Base-by-base conservation (phyloP, 2,888 invertebrate genomes). In the Augochlorella aurata region DNA sequence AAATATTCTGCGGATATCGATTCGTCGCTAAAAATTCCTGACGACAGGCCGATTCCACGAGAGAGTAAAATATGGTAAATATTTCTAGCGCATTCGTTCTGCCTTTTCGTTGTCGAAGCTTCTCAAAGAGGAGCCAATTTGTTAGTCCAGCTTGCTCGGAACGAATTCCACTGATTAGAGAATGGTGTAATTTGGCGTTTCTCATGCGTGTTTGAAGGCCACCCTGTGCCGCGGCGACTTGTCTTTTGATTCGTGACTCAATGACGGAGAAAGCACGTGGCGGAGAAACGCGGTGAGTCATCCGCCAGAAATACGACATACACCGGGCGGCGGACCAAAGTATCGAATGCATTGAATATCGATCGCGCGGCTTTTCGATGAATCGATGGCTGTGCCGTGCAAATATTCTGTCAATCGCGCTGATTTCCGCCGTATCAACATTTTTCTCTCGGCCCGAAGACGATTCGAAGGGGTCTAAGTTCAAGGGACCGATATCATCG, bases 201-300 rank as follows among this genome's bases (percentile, higher is more conserved):
- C 38, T 38, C 63, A 10, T n/a, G 38, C 63, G 38, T 18, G 63
- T 38, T 29, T 38, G 38, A 63, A 38, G 21, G 49, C 65, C 67
- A 77, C 45, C n/a, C 24, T 54, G 54, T 80, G 67, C 24, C 18
- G 2, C 38, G 1, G 38, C 45, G 24, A 18, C 54, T 49, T 66
- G 66, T 73, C 50, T 73, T 54, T 29, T 69, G 12, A 50, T 24
- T 79, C 75, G 76, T 78, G 82, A 77, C 74, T 87, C 85, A 82
- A 88, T 88, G 84, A 79, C 79, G 74, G 80, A 75, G 81, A 87
- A 84, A 85, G 82, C 81, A 83, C 71, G 79, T 85, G 72, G 74
- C 78, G n/a, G 76, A 63, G 74, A 78, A 74, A 82, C 74, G 74
- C 58, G n/a, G 18, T 87, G 88, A 87, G 73, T 87, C 87, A 88